phyloP scores from a whole-genome alignment of 2,113 vertebrate genomes.

The Apteryx mantelli region DNA sequence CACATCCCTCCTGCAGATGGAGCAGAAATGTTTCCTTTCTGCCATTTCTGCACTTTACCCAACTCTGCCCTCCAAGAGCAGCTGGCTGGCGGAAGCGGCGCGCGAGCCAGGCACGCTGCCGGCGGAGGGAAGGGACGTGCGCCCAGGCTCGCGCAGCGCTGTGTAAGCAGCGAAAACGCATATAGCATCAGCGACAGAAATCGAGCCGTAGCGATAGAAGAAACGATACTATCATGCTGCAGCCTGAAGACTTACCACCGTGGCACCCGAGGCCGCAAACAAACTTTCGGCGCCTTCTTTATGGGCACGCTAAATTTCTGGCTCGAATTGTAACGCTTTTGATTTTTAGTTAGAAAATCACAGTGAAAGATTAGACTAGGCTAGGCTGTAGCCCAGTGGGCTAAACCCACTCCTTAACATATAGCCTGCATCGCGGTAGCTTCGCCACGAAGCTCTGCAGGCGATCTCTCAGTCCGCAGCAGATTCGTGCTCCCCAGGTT shows the following conservation, averaged over 20 bases:
- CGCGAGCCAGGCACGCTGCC: background rate
- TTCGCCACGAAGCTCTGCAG: background rate
- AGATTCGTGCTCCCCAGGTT: background rate
- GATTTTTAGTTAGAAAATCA: background rate
- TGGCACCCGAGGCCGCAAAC: background rate
- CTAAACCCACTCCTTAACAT: background rate
- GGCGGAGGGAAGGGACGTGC: background rate
- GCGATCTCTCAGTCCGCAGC: background rate
- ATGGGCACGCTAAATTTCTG: rapidly evolving
- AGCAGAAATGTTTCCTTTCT: background rate
- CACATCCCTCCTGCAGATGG: no score
- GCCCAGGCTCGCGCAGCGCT: background rate
- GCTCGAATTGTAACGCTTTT: background rate
- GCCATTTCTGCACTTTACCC: background rate
- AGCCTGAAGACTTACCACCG: background rate
- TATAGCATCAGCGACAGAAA: background rate
- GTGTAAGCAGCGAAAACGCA: background rate
- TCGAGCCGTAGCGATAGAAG: background rate
- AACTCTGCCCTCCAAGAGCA: background rate
- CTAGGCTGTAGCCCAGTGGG: background rate
- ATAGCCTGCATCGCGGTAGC: background rate
- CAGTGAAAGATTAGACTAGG: background rate
- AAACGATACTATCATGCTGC: background rate
- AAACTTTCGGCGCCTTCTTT: background rate
- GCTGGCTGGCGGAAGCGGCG: rapidly evolving